These are phyloP conservation scores for Urocitellus parryii DNA, from an alignment of 2,113 vertebrate species.

Conservation along the genomic window DNA sequence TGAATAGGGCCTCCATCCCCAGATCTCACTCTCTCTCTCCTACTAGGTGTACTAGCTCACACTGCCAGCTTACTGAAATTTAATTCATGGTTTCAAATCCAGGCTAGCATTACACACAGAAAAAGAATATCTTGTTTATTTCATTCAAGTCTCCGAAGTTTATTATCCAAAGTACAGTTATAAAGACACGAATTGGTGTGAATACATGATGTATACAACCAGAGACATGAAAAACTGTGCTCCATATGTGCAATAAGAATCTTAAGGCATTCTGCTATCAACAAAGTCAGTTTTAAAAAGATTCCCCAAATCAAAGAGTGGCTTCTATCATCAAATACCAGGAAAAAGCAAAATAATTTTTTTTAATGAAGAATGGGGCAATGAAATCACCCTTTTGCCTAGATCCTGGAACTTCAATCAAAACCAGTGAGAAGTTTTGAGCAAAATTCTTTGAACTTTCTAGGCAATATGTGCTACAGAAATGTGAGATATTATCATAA, in stretches of 20 bases:
- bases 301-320: slow-evolving; percentile 76
- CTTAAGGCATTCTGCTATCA: neutral
- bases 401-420: neutral
- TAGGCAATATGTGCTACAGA: neutral
- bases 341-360: slow-evolving; percentile 55
- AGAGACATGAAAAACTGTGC: too few species aligned
- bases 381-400: slow-evolving; percentile 6
- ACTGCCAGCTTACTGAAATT: neutral
- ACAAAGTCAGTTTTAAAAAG: slow-evolving; percentile 80
- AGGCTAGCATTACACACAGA: neutral
- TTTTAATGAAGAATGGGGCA: slow-evolving; percentile 57
- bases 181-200: too few species aligned
- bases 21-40: neutral
- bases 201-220: too few species aligned
- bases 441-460: slow-evolving; percentile 67
- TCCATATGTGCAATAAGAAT: too few species aligned
- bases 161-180: too few species aligned
- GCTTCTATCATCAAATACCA: slow-evolving; percentile 68
- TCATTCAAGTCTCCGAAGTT: neutral
- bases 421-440: slow-evolving; percentile 46
- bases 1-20: neutral
- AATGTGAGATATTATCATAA: neutral
- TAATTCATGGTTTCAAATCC: neutral
- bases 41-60: neutral
- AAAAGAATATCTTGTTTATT: neutral